Base-by-base conservation (phyloP, 1,140 invertebrate genomes). In the Drosophila pruinosa region DNA sequence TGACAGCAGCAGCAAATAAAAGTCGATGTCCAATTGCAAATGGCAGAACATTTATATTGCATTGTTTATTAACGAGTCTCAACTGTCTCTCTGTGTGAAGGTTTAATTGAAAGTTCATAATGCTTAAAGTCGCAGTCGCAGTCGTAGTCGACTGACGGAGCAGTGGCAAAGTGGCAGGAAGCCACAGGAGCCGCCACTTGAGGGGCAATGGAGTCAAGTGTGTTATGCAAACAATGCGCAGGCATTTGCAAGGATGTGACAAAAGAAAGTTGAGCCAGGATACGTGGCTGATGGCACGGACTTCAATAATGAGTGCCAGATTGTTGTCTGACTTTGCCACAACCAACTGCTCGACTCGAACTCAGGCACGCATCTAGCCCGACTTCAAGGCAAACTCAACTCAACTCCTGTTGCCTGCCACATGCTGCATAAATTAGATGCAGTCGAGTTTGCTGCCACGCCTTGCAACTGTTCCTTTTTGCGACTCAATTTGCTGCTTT, bases 131-230 rank as follows among this genome's bases (percentile, higher is more conserved):
- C 31, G 48, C 8, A 19, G n/a, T n/a, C n/a, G n/a, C n/a, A n/a
- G n/a, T n/a, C n/a, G n/a, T n/a, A n/a, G n/a, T n/a, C n/a, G n/a
- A 19, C 15, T 24, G 12, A 12, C 12, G 8, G 14, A 15, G 15
- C 1, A n/a, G 24, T 1, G 12, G 22, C 10, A 19, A 28, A 62
- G 43, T 43, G 76, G n/a, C 58, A 71, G 45, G 45, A 56, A 68
- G 62, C 70, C 67, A 67, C 52, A 75, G 65, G 19, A 56, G 47
- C 3, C 34, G 39, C 17, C 70, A 82, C 81, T 86, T 82, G 71
- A 88, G 58, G n/a, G 70, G 82, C 81, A 86, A 78, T 86, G 82
- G 72, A 86, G 81, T 86, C 82, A 86, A 86, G 81, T 81, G n/a
- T n/a, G n/a, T n/a, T n/a, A 69, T 59, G 81, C 73, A 86, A 86